Conservation (phyloP, 1,140 invertebrate genomes). For the Plectrocnemia conspersa region DNA sequence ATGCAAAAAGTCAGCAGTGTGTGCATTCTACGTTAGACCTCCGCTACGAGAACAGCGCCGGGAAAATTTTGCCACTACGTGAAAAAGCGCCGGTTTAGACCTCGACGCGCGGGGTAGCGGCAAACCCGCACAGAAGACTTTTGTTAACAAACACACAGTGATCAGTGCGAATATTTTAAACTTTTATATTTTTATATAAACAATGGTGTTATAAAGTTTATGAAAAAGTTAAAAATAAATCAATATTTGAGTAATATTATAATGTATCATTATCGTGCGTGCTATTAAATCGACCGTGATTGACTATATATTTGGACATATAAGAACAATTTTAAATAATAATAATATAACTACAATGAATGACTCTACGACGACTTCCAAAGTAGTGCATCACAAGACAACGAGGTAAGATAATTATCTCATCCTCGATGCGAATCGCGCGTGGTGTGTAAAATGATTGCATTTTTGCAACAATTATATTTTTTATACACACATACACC, state of each 20-base stretch:
- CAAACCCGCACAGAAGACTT: constrained; percentile 1
- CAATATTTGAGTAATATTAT: too few species aligned
- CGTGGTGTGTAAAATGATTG: too few species aligned
- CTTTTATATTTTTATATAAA: neutral
- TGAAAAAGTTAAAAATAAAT: too few species aligned
- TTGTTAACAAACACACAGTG: too few species aligned
- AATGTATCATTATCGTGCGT: too few species aligned
- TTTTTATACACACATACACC: too few species aligned
- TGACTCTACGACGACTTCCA: constrained; percentile 12
- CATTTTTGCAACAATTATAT: too few species aligned
- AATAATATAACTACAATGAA: neutral
- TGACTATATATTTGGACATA: too few species aligned
- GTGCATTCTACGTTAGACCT: constrained; percentile 10
- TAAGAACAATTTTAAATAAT: neutral
- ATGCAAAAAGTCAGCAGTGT: neutral
- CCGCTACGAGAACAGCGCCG: constrained; percentile 5
- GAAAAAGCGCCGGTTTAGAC: neutral
- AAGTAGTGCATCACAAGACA: constrained; percentile 27
- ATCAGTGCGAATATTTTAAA: neutral
- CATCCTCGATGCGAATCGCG: too few species aligned
- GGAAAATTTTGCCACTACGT: neutral
- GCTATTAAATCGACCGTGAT: too few species aligned
- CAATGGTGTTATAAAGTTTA: constrained; percentile 1
- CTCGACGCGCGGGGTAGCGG: neutral
- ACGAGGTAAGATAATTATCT: constrained; percentile 27